Conservation (phyloP, 1,140 invertebrate species). For the Drosophila asahinai region DNA sequence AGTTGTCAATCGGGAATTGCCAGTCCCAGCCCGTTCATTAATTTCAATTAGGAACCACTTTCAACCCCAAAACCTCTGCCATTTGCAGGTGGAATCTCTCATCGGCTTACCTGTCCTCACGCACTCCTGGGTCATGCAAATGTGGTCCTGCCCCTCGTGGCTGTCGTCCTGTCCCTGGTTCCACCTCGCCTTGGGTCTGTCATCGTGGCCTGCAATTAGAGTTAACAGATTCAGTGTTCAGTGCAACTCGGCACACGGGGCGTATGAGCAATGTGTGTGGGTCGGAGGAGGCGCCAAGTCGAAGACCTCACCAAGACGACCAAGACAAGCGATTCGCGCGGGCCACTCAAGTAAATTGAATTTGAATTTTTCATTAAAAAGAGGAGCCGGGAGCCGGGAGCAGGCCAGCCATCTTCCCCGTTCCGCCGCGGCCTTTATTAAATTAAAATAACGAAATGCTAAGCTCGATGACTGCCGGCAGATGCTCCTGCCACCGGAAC, state of each 20-base stretch:
- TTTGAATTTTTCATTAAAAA: conserved; percentile 69
- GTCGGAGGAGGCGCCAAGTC: background rate
- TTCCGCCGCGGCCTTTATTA: conserved; percentile 28
- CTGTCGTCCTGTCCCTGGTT: conserved; percentile 7
- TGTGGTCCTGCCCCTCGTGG: conserved; percentile 65
- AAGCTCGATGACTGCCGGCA: background rate
- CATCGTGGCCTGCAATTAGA: conserved; percentile 66
- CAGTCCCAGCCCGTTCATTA: background rate
- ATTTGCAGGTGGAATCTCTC: conserved; percentile 4
- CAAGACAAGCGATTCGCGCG: conserved; percentile 32
- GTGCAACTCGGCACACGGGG: background rate
- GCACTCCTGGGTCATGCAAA: conserved; percentile 90
- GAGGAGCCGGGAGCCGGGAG: conserved; percentile 10
- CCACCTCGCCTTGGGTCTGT: conserved; percentile 33
- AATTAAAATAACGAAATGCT: conserved; percentile 57
- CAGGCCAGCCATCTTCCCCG: conserved; percentile 1
- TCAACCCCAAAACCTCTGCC: background rate
- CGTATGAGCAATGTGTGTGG: conserved; percentile 30
- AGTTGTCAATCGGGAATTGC: background rate
- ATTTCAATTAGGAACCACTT: conserved; percentile 1
- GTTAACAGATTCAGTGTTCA: conserved; percentile 9
- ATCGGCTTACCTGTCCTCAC: conserved; percentile 88
- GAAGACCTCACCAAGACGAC: conserved; percentile 14
- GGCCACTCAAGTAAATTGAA: conserved; percentile 75
- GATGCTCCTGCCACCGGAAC: background rate